Evolutionary conservation across 2,888 invertebrate species (phyloP).

Genomic region (Mesoligia furuncula): DNA sequence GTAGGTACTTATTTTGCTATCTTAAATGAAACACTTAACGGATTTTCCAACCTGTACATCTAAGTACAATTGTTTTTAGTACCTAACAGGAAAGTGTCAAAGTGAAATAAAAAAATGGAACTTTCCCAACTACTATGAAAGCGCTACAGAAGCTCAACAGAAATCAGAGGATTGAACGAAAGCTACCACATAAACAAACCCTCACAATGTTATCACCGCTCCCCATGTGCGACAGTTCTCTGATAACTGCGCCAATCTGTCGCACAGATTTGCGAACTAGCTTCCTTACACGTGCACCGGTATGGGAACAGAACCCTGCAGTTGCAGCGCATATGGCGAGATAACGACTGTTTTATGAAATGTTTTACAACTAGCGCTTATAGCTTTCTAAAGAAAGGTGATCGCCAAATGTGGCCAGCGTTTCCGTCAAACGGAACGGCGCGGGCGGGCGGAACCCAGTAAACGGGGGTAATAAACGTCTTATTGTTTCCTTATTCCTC

Average conservation of each 20-base stretch:
- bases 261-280: conserved; percentile 86
- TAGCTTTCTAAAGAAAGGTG: conserved; percentile 87
- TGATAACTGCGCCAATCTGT: conserved; percentile 83
- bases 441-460: conserved; percentile 59
- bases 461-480: conserved; percentile 66
- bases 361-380: conserved; percentile 85
- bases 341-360: conserved; percentile 85
- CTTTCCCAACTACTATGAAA: background rate
- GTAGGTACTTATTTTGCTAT: background rate
- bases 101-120: background rate
- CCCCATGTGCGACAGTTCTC: conserved; percentile 67
- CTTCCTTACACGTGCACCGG: conserved; percentile 85
- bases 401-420: conserved; percentile 80
- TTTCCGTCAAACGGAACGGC: conserved; percentile 76
- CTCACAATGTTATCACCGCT: conserved; percentile 66
- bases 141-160: background rate
- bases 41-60: background rate
- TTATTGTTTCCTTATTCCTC: conserved; percentile 73
- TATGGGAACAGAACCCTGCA: conserved; percentile 73
- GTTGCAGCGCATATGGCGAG: conserved; percentile 81
- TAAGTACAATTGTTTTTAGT: background rate
- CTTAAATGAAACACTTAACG: background rate
- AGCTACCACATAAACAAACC: conserved; percentile 22
- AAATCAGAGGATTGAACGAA: background rate
- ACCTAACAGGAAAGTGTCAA: background rate